Base-by-base conservation (phyloP, 2,113 vertebrate species). In the Phyllostomus hastatus region DNA sequence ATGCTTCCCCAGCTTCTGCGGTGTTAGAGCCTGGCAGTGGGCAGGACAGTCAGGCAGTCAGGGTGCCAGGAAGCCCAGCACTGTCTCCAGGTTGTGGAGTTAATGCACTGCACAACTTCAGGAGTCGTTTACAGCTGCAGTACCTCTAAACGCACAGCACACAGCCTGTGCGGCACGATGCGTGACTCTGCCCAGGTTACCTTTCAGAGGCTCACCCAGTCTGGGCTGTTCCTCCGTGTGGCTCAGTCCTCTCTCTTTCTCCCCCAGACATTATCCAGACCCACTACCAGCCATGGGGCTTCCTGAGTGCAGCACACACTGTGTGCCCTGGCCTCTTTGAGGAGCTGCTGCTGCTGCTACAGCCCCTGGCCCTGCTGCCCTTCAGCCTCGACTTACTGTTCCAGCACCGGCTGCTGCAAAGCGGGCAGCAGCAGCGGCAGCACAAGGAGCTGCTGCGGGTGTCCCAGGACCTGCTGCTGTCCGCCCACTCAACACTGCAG, bases 381-480 rank as follows among this genome's bases (percentile, higher is more conserved):
- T 99, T 99, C 91, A 99, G 99, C 98, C 98, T 99, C 20, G 99
- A 99, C 98, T 98, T 99, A 19, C 99, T 99, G 6, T 99, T 99
- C 0, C 99, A 99, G 90, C 99, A 99, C 14, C 99, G 98, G 89
- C 98, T 99, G 95, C 98, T 99, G 93, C 99, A 99, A 81, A 99
- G 98, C 92, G 99, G 99, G 43, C 98, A 98, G 95, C 99, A 99
- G 97, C 99, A 99, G 87, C 98, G 99, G 67, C 99, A 99, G 48
- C 99, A 98, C 52, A 99, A 99, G 97, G 99, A 99, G 96, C 99
- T 99, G 98, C 99, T 99, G 72, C 99, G 99, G 16, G 99, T 98
- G 12, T 99, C 99, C 83, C 99, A 99, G 96, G 99, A 98, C 88
- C 97, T 98, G n/a, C 98, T 99, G 93, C 99, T 98, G 15, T 99